A percentile compares a stretch with the other conserved stretches of the same genome.
These are phyloP conservation scores for Notarius lentiginosus DNA, from an alignment of 2,113 vertebrate genomes.

Conservation along the genomic window DNA sequence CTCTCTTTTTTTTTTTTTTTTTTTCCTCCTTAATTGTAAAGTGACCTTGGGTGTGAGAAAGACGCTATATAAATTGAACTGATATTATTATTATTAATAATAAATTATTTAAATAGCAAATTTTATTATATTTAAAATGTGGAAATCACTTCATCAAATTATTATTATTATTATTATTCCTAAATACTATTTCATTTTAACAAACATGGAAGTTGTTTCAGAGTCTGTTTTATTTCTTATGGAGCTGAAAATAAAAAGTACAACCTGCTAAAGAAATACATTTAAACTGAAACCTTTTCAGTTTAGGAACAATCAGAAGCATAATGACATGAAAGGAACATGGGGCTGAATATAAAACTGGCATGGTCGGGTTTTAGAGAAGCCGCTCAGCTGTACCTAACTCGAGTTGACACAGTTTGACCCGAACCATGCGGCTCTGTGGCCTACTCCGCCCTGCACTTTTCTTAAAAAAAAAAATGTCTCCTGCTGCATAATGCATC, in stretches of 20 bases:
- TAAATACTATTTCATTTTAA: background rate
- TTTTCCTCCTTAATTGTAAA: too few species aligned
- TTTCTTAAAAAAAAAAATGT: constrained; percentile 3
- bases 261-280: constrained; percentile 35
- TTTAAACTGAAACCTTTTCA: constrained; percentile 60
- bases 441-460: constrained; percentile 63
- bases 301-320: constrained; percentile 44
- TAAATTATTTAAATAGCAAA: background rate
- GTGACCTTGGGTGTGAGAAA: too few species aligned
- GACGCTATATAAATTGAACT: too few species aligned
- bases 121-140: background rate
- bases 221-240: background rate
- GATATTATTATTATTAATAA: too few species aligned
- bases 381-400: constrained; percentile 73
- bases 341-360: constrained; percentile 59
- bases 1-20: too few species aligned
- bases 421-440: constrained; percentile 61
- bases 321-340: constrained; percentile 67
- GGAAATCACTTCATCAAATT: background rate
- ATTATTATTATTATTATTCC: background rate
- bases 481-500: background rate
- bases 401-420: constrained; percentile 78
- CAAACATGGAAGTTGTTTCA: background rate
- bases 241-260: background rate
- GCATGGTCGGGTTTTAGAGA: constrained; percentile 52